These are phyloP conservation scores for Epinotia bilunana DNA, from an alignment of 2,888 invertebrate genomes.

Conservation along the genomic window DNA sequence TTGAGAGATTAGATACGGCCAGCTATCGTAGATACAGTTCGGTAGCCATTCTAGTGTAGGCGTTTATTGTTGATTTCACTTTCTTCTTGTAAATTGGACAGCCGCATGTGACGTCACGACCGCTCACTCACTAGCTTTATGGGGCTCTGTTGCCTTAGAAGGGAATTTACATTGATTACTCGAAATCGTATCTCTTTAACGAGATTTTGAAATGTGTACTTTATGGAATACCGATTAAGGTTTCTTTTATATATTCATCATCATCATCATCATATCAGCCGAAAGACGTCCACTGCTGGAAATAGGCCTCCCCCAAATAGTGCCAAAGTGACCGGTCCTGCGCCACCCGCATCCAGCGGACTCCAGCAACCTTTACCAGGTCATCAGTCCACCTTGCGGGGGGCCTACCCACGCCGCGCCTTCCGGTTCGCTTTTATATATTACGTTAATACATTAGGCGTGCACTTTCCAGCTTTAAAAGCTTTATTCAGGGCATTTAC, in stretches of 20 bases:
- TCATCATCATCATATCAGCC: no score
- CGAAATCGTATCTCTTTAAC: not conserved
- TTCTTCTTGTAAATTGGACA: constrained; percentile 21
- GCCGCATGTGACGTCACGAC: constrained; percentile 7
- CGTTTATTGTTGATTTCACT: constrained; percentile 26
- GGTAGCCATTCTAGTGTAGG: constrained; percentile 23
- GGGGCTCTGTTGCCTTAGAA: constrained; percentile 2
- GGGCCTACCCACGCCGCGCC: no score
- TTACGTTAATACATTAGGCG: no score
- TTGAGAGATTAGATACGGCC: not conserved
- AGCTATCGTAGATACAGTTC: constrained; percentile 1
- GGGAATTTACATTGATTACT: constrained; percentile 7
- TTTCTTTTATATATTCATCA: no score
- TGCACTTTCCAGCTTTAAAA: not conserved
- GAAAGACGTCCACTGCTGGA: no score
- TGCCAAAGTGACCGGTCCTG: no score
- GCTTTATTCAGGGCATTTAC: not conserved
- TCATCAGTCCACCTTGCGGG: no score
- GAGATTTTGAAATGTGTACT: not conserved
- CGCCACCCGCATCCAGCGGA: no score
- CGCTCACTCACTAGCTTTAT: constrained; percentile 13
- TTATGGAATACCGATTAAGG: not conserved
- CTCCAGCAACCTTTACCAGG: no score
- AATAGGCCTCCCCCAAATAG: no score
- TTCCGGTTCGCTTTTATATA: no score